Evolutionary conservation across 1,140 invertebrate genomes (phyloP), one percentile per base, ranked within the genome.

Genomic region (Drosophila yakuba): DNA sequence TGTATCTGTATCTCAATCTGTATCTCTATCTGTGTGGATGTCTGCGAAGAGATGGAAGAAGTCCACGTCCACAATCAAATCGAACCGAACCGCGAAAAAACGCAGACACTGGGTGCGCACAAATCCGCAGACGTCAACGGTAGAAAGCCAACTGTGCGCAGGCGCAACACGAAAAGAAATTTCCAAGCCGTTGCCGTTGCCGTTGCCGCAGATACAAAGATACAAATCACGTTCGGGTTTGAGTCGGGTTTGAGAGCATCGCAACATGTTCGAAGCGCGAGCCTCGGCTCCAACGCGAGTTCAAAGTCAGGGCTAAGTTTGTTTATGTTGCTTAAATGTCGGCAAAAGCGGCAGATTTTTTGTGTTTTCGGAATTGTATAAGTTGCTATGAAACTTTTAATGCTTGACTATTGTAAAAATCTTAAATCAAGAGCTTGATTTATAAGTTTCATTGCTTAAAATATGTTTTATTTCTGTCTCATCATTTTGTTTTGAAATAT

Each of bases 141-240:
- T 91, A 91, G 90, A 91, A 91, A 91, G 86, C 90, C 86, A 90
- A 91, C 90, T 91, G 90, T 91, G 90, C 90, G 90, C 90, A 89
- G 90, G 90, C 90, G 90, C 90, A 80, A 78, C 64, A 85, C 73
- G 79, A 86, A 86, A 86, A 86, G 83, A 86, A 86, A 86, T 86
- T 86, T 86, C 62, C 82, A 82, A 88, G 59, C 82, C 20, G 20
- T 20, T 20, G 20, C 20, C 20, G 20, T 20, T 20, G 20, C 20
- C 20, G 25, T 25, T 25, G 25, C 25, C 25, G 56, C 68, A 59
- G 50, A 52, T 36, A 52, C 47, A 79, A 79, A 55, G 63, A 67
- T 67, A 67, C 64, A 66, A 68, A 74, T 68, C 72, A 74, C 75
- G 75, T 61, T 74, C 64, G 38, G 38, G 14, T 32, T 8, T 7